These are phyloP conservation scores for Tortricodes alternella DNA, from an alignment of 2,888 invertebrate species.

Conservation along the genomic window DNA sequence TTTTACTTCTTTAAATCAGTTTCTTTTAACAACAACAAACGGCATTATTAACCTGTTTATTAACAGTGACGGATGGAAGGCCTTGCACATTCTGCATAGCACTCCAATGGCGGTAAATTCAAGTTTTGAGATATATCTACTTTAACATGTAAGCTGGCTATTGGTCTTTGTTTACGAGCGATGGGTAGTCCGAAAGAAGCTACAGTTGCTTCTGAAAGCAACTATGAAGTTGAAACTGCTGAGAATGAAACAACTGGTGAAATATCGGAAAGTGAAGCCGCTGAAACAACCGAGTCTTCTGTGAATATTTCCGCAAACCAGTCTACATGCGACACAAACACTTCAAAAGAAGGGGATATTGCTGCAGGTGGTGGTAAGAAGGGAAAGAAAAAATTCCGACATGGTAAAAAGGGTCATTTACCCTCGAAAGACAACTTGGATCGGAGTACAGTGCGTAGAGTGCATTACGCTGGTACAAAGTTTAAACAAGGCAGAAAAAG, in stretches of 20 bases:
- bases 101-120: conserved; percentile 78
- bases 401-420: conserved; percentile 70
- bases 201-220: conserved; percentile 51
- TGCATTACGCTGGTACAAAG: conserved; percentile 70
- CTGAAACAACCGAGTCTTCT: conserved; percentile 56
- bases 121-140: conserved; percentile 56
- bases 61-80: conserved; percentile 80
- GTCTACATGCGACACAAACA: conserved; percentile 51
- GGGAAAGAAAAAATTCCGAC: conserved; percentile 72
- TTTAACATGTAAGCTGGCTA: conserved; percentile 53
- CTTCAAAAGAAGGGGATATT: conserved; percentile 63
- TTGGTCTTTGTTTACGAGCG: conserved; percentile 42
- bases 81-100: conserved; percentile 77
- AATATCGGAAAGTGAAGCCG: conserved; percentile 58
- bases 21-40: conserved; percentile 50
- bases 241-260: conserved; percentile 60
- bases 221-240: conserved; percentile 48
- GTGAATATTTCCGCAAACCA: conserved; percentile 49
- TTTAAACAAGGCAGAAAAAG: conserved; percentile 84
- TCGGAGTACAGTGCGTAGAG: conserved; percentile 64
- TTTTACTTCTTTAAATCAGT: conserved; percentile 32
- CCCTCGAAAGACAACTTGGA: conserved; percentile 68
- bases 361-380: conserved; percentile 58
- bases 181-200: conserved; percentile 75
- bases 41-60: conserved; percentile 78